Conservation (phyloP, 2,797 vertebrate species). For the Muscicapa comitata region DNA sequence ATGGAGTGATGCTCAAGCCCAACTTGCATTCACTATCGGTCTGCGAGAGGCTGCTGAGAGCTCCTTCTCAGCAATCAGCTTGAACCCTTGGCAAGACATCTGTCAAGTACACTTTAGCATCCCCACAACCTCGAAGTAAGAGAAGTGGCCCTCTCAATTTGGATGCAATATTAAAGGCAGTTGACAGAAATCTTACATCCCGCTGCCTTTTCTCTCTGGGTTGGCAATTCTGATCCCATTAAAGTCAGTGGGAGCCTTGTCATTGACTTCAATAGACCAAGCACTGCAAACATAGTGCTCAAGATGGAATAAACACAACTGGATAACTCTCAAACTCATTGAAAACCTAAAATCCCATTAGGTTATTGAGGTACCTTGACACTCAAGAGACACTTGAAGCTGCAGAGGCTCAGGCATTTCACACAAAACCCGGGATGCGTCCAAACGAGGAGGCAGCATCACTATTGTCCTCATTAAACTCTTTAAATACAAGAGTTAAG, state of each 20-base stretch:
- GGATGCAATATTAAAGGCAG: constrained; percentile 11
- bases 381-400: constrained; percentile 4
- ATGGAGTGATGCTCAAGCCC: constrained; percentile 31
- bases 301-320: constrained; percentile 15
- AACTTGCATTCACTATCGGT: background rate
- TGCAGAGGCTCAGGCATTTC: background rate
- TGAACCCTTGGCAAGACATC: constrained; percentile 46
- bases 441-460: background rate
- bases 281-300: background rate
- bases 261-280: background rate
- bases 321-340: background rate
- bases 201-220: background rate
- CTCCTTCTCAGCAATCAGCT: constrained; percentile 39
- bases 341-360: constrained; percentile 33
- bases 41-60: constrained; percentile 11
- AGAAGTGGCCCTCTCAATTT: constrained; percentile 31
- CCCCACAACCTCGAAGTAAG: background rate
- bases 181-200: constrained; percentile 26
- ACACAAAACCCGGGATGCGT: background rate
- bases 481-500: background rate
- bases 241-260: constrained; percentile 7
- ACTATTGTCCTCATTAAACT: background rate
- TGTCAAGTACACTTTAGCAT: constrained; percentile 35
- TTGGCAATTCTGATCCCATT: background rate
- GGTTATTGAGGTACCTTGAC: background rate